A percentile compares a stretch with the other conserved stretches of the same genome.
Conservation (phyloP, 2,797 vertebrate genomes). For the Hoplostethus mediterraneus region DNA sequence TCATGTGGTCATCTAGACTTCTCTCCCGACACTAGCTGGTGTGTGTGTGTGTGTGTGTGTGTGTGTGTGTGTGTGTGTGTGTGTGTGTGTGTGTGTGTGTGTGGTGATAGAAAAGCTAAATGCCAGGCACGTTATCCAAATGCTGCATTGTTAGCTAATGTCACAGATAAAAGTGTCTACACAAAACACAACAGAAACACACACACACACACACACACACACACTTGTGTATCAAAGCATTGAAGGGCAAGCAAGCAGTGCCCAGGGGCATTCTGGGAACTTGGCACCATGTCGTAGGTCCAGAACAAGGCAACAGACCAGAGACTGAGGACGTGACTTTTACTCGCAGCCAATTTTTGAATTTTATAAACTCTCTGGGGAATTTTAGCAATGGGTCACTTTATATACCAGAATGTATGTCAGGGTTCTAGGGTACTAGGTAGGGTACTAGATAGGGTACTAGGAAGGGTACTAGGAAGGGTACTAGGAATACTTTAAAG, state of each 20-base stretch:
- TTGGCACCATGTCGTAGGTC: conserved; percentile 9
- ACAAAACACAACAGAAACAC: conserved; percentile 29
- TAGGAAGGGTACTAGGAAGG: too few relatives aligned
- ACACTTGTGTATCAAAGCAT: not conserved
- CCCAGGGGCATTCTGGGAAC: conserved; percentile 43
- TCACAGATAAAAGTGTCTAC: conserved; percentile 26
- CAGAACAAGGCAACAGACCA: not conserved
- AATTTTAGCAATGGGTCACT: too few relatives aligned
- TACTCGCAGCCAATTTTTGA: conserved; percentile 5
- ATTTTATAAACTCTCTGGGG: too few relatives aligned
- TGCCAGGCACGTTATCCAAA: not conserved
- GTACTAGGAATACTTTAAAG: too few relatives aligned
- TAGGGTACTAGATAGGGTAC: too few relatives aligned
- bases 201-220: not conserved
- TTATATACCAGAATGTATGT: too few relatives aligned
- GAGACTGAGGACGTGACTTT: not conserved
- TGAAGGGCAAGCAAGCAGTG: not conserved
- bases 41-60: not conserved
- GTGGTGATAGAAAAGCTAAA: not conserved
- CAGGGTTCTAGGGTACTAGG: too few relatives aligned
- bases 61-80: not conserved
- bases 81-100: not conserved
- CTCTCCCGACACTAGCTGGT: conserved; percentile 12
- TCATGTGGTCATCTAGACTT: conserved; percentile 17
- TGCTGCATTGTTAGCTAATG: conserved; percentile 20